Evolutionary conservation across 2,113 vertebrate species (phyloP), one percentile per base, ranked within the genome.

Genomic region (Charina bottae): DNA sequence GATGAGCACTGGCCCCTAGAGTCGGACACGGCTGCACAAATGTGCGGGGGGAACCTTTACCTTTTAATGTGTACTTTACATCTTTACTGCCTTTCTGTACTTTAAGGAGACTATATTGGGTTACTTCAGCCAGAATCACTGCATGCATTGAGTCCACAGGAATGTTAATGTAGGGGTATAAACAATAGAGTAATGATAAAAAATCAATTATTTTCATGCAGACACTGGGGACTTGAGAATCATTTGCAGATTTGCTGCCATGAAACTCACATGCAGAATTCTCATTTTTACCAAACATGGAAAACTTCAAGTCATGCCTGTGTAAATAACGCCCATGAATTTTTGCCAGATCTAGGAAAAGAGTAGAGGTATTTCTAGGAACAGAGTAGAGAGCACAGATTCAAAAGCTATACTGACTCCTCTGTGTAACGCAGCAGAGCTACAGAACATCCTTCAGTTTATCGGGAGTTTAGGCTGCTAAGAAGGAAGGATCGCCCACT

Each of bases 251-350:
- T 64, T 89, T 64, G 46, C 93, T 0, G 0, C 95, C 95, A 94
- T 93, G 33, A 94, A 95, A 95, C 78, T 93, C 93, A 87, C 91
- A 95, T 54, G 60, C 84, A 92, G 95, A 95, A 93, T 94, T 87
- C 0, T 93, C 0, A 94, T 96, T 91, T 95, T 97, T 94, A 97
- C 96, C 96, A 97, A 97, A 97, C 94, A 97, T 96, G 96, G 96
- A 94, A 95, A 97, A 93, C 94, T 95, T 87, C 88, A 94, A 93
- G 94, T 94, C 94, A 58, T 89, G 85, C 13, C 92, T 42, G 0
- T 94, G 93, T 95, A 90, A 95, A 93, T 95, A 90, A 97, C 59
- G 58, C 93, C 94, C 23, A 0, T 6, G 84, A 0, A 8, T 68
- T 91, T 78, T 88, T 88, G 87, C 28, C 0, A 28, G 6, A 17